Percentiles rank a stretch among this genome's conserved stretches.
phyloP scores from a whole-genome alignment of 2,113 vertebrate species.

The Gadus macrocephalus region DNA sequence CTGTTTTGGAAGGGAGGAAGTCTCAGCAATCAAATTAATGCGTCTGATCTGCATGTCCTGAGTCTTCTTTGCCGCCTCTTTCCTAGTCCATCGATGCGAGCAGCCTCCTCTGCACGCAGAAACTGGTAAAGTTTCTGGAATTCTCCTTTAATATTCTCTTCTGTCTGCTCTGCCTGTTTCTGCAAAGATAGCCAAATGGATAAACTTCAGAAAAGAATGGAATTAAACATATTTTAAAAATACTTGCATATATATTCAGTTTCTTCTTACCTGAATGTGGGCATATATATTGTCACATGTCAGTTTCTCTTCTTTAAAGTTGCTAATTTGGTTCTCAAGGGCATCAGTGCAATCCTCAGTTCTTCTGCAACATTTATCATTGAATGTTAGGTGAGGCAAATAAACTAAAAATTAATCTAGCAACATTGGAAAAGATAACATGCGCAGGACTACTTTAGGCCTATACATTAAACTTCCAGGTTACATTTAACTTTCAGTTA shows the following conservation, averaged over 20 bases:
- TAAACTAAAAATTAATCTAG: background rate
- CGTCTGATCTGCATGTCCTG: conserved; percentile 6
- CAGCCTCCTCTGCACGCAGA: conserved; percentile 36
- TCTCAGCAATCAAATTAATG: conserved; percentile 12
- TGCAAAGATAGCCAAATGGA: conserved; percentile 15
- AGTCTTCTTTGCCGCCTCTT: conserved; percentile 18
- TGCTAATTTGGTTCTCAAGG: conserved; percentile 15
- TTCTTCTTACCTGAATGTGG: conserved; percentile 27
- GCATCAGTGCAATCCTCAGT: background rate
- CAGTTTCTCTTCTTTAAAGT: background rate
- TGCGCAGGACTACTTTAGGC: background rate
- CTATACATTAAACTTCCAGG: no score
- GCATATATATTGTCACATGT: background rate
- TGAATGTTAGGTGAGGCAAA: no score
- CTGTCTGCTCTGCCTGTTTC: conserved; percentile 40
- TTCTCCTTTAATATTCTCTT: conserved; percentile 25
- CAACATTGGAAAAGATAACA: background rate
- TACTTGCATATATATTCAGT: no score
- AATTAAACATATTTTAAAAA: no score
- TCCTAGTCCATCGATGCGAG: conserved; percentile 24
- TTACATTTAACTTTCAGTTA: no score
- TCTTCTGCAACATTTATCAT: background rate
- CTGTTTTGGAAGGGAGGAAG: conserved; percentile 4
- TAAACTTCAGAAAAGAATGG: no score
- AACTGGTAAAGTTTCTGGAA: conserved; percentile 36